Evolutionary conservation across 2,113 vertebrate species (phyloP).

Genomic region (Chaetodon trifascialis): DNA sequence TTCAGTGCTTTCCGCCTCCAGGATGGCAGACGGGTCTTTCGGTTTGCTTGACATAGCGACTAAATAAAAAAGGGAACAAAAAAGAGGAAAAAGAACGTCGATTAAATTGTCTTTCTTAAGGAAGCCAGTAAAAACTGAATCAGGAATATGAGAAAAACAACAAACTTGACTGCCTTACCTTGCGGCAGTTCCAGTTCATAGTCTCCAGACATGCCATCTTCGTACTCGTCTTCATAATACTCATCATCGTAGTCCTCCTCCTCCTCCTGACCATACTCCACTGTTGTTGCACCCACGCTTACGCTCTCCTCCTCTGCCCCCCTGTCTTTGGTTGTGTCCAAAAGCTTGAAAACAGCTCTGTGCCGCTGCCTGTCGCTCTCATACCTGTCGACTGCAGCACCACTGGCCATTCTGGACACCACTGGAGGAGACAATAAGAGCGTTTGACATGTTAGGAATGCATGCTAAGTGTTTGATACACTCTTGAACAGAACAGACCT

Average conservation of each 20-base stretch:
- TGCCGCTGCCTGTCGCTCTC: slow-evolving; percentile 77
- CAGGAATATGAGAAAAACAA: not conserved
- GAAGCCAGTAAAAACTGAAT: not conserved
- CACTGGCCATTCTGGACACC: slow-evolving; percentile 63
- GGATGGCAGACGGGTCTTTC: slow-evolving; percentile 79
- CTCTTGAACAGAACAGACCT: not conserved
- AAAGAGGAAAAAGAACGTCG: not conserved
- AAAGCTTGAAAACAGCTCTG: slow-evolving; percentile 79
- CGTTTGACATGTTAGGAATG: not conserved
- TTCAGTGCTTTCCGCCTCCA: slow-evolving; percentile 60
- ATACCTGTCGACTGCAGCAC: slow-evolving; percentile 81
- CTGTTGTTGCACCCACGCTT: slow-evolving; percentile 18
- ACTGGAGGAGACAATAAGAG: slow-evolving; percentile 56
- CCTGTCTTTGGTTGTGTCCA: slow-evolving; percentile 68
- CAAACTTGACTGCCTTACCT: slow-evolving; percentile 64
- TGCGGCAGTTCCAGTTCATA: slow-evolving; percentile 66
- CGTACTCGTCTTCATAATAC: slow-evolving; percentile 73
- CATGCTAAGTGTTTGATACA: not conserved
- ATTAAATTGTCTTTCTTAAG: not conserved
- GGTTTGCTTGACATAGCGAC: slow-evolving; percentile 92
- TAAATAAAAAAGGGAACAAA: slow-evolving; percentile 60
- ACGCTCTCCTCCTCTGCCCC: slow-evolving; percentile 62
- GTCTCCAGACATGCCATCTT: slow-evolving; percentile 81
- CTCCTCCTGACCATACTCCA: slow-evolving; percentile 39
- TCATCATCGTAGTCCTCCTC: slow-evolving; percentile 70